A percentile compares a stretch with the other conserved stretches of the same genome.
These are phyloP conservation scores for Bhutanitis thaidina DNA, from an alignment of 2,888 invertebrate species.

Conservation along the genomic window DNA sequence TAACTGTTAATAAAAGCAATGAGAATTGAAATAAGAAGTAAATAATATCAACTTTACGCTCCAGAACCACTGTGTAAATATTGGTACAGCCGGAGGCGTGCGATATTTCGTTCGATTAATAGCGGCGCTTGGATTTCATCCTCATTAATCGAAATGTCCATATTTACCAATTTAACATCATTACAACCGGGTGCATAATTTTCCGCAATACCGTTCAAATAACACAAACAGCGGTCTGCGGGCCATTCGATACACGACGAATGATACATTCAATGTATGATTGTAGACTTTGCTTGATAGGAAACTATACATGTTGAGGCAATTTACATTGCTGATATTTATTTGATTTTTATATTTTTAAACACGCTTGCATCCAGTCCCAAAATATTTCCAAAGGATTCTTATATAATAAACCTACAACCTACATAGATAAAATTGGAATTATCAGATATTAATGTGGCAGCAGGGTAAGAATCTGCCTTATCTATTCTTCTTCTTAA, in stretches of 20 bases:
- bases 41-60: constrained; percentile 16
- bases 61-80: constrained; percentile 19
- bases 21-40: constrained; percentile 6
- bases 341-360: too few species aligned
- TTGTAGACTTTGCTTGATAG: neutral
- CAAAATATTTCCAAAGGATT: too few species aligned
- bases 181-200: constrained; percentile 13
- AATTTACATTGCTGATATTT: too few species aligned
- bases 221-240: constrained; percentile 1
- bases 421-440: too few species aligned
- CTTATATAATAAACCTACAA: too few species aligned
- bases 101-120: constrained; percentile 20
- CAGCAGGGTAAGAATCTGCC: too few species aligned
- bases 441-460: too few species aligned
- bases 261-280: neutral
- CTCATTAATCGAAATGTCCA: constrained; percentile 29
- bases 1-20: constrained; percentile 9
- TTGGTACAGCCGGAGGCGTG: constrained; percentile 14
- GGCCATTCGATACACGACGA: neutral
- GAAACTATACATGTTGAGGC: neutral
- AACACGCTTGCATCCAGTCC: too few species aligned
- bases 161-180: constrained; percentile 27
- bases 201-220: neutral
- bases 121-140: constrained; percentile 24
- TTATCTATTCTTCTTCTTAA: too few species aligned